A percentile compares a stretch with the other conserved stretches of the same genome.
Conservation (phyloP, 2,888 invertebrate genomes). For the Scaptomyza tumidula region DNA sequence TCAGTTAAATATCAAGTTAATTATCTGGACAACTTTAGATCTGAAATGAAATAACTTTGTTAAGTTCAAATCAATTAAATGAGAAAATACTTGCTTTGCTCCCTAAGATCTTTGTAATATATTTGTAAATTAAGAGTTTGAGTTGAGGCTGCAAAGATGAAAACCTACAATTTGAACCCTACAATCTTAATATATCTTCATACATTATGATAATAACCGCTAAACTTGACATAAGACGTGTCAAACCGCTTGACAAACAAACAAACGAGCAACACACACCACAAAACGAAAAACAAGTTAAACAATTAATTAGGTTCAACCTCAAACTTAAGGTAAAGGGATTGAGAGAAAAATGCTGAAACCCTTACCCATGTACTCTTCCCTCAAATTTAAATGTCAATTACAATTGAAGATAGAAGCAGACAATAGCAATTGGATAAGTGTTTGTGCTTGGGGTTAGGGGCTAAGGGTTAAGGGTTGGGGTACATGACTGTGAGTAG, state of each 20-base stretch:
- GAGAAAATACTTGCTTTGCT: too few relatives aligned
- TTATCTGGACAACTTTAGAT: not conserved
- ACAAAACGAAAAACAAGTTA: slow-evolving; percentile 39
- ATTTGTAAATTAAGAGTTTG: not conserved
- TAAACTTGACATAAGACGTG: slow-evolving; percentile 31
- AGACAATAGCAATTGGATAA: slow-evolving; percentile 11
- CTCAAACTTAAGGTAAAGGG: slow-evolving; percentile 1
- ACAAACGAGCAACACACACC: slow-evolving; percentile 15
- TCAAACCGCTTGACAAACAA: slow-evolving; percentile 39
- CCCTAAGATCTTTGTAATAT: too few relatives aligned
- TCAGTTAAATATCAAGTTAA: not conserved
- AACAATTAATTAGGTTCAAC: slow-evolving; percentile 69
- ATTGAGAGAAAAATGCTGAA: not conserved
- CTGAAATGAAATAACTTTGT: not conserved
- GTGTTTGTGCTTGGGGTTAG: not conserved
- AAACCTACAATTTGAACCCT: too few relatives aligned
- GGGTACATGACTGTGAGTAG: slow-evolving; percentile 1
- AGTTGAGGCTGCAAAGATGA: too few relatives aligned
- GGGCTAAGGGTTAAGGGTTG: not conserved
- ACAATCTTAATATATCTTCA: too few relatives aligned
- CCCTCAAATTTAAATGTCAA: slow-evolving; percentile 61
- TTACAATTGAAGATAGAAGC: slow-evolving; percentile 51
- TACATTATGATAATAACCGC: slow-evolving; percentile 11
- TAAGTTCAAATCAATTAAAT: too few relatives aligned
- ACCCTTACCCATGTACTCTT: slow-evolving; percentile 10